Evolutionary conservation across 1,140 invertebrate species (phyloP), one percentile per base, ranked within the genome.

Genomic region (Epicauta chinensis): DNA sequence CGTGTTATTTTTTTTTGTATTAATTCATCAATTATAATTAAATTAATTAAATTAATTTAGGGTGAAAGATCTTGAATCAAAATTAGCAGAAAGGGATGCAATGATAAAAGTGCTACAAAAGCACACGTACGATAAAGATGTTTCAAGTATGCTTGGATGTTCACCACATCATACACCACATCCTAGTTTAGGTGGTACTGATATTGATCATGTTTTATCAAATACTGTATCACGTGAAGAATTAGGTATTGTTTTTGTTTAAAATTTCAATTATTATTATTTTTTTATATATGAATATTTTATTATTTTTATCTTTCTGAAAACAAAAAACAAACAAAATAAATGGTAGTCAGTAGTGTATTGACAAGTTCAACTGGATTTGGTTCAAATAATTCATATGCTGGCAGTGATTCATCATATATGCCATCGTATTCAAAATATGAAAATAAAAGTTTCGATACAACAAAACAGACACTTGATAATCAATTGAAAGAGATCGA

Each of bases 51-150:
- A 11, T 2, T 6, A 13, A 32, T 46, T 41, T 61, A 91, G 88
- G 67, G 79, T 92, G 47, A 91, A 91, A 73, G 87, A 91, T 71
- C 68, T 93, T 35, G 89, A 94, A 71, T 90, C 88, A 1, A 89
- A 91, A 66, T 75, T 93, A 44, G 87, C 87, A 0, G 90, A 93
- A 70, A 81, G 83, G 55, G 89, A 94, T 69, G 89, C 89, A 0
- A 92, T 93, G 87, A 91, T 94, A 54, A 82, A 85, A 56, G 89
- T 92, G 2, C 75, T 93, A 12, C 89, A 93, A 65, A 87, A 89
- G 59, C 86, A 87, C 64, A 86, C 83, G 1, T 81, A 80, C 31
- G 81, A 82, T 51, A 83, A 83, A 61, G 81, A 81, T 47, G 77
- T 77, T 35, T 74, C 76, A n/a, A 74, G 69, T 58, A 74, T 75